Conservation (phyloP, 2,888 invertebrate genomes). For the Antheraea assamensis region DNA sequence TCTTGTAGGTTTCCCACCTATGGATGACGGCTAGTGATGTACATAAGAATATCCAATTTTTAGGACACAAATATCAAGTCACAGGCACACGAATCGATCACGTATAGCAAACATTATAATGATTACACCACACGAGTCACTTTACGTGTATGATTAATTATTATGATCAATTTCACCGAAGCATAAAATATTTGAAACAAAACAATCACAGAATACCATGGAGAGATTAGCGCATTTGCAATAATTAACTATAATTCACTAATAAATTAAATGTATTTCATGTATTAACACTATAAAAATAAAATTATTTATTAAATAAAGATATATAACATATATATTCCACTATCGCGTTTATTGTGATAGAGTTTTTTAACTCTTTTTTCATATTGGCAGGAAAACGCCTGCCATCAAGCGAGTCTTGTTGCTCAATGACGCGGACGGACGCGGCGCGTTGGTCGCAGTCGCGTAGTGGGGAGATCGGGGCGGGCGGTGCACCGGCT, state of each 20-base stretch:
- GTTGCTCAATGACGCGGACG: constrained; percentile 81
- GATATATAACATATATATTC: constrained; percentile 71
- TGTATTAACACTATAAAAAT: constrained; percentile 79
- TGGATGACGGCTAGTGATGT: constrained; percentile 72
- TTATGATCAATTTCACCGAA: constrained; percentile 56
- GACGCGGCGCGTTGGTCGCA: constrained; percentile 73
- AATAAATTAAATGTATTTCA: constrained; percentile 77
- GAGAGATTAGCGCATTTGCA: constrained; percentile 70
- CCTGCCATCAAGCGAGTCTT: constrained; percentile 81
- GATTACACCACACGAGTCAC: constrained; percentile 55
- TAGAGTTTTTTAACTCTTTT: constrained; percentile 74
- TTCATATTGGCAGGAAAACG: constrained; percentile 80
- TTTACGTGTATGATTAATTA: constrained; percentile 57
- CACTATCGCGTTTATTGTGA: constrained; percentile 78
- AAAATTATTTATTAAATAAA: constrained; percentile 74
- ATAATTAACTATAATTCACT: constrained; percentile 79
- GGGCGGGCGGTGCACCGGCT: constrained; percentile 78
- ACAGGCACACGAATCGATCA: constrained; percentile 65
- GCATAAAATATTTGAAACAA: constrained; percentile 68
- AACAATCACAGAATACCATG: constrained; percentile 77
- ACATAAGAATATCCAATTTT: constrained; percentile 55
- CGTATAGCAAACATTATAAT: constrained; percentile 54
- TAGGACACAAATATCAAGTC: constrained; percentile 65
- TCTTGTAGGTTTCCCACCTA: constrained; percentile 72
- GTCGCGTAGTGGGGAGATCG: constrained; percentile 76